Conservation (phyloP, 2,888 invertebrate genomes). For the Cacoxenus indagator region DNA sequence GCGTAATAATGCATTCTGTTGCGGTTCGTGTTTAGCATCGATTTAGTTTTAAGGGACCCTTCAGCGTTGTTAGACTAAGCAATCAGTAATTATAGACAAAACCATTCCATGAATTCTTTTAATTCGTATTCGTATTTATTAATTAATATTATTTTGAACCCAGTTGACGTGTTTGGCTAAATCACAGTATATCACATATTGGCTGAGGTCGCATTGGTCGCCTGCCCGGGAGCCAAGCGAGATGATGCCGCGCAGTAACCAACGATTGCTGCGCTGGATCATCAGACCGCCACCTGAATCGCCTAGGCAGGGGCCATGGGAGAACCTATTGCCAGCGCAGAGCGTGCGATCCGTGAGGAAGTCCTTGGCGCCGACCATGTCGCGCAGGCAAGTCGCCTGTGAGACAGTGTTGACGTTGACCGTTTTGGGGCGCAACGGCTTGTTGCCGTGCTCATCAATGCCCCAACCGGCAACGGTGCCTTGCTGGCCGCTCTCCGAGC, state of each 20-base stretch:
- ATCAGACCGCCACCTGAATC: conserved; percentile 75
- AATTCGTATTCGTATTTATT: too few species aligned
- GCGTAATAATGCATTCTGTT: too few species aligned
- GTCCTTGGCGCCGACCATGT: conserved; percentile 39
- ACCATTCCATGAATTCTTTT: background rate
- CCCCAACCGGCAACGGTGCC: conserved; percentile 73
- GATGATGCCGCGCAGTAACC: conserved; percentile 70
- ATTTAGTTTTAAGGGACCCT: too few species aligned
- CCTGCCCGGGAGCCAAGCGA: conserved; percentile 64
- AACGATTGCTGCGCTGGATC: conserved; percentile 62
- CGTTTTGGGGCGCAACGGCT: conserved; percentile 62
- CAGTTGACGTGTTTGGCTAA: conserved; percentile 15
- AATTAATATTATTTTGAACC: conserved; percentile 10
- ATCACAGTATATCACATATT: conserved; percentile 70
- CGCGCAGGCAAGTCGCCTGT: conserved; percentile 68
- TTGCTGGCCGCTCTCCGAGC: conserved; percentile 54
- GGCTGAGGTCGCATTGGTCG: conserved; percentile 73
- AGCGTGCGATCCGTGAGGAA: conserved; percentile 34
- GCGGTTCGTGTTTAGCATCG: too few species aligned
- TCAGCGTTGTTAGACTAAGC: too few species aligned
- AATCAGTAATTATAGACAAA: too few species aligned
- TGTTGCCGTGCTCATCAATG: conserved; percentile 47
- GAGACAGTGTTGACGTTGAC: conserved; percentile 70
- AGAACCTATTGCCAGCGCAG: conserved; percentile 53
- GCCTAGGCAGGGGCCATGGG: conserved; percentile 46